Conservation (phyloP, 2,797 vertebrate species). For the Acridotheres tristis region DNA sequence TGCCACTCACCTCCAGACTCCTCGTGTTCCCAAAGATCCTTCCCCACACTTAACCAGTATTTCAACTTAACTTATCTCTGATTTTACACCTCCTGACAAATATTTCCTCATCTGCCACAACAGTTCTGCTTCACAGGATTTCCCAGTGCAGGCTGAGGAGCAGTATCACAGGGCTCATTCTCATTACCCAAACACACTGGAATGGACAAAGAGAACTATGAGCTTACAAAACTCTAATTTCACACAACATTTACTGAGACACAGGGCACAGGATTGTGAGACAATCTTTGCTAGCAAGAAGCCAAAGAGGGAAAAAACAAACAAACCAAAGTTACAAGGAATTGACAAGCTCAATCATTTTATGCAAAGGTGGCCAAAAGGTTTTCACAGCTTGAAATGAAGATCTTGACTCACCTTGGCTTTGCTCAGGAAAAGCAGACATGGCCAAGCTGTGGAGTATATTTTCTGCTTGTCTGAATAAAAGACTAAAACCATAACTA, state of each 20-base stretch:
- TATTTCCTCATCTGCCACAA: neutral
- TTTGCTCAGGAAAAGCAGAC: neutral
- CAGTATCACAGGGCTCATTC: neutral
- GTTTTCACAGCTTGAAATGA: neutral
- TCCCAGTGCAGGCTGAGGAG: neutral
- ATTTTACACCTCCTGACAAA: neutral
- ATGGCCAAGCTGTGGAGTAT: neutral
- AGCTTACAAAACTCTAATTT: neutral
- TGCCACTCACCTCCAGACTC: neutral
- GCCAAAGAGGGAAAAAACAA: neutral
- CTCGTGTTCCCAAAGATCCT: neutral
- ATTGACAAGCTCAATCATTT: neutral
- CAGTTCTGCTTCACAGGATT: neutral
- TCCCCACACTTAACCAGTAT: neutral
- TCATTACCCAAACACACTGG: neutral
- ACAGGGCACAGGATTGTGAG: neutral
- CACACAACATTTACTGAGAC: constrained; percentile 24
- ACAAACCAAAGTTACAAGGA: neutral
- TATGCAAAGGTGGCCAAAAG: neutral
- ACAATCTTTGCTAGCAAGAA: neutral
- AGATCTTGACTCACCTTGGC: neutral
- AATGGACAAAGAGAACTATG: neutral
- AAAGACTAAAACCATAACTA: neutral
- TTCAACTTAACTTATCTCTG: neutral
- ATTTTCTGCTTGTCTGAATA: neutral